Base-by-base conservation (phyloP, 2,797 vertebrate species). In the Acomys russatus region DNA sequence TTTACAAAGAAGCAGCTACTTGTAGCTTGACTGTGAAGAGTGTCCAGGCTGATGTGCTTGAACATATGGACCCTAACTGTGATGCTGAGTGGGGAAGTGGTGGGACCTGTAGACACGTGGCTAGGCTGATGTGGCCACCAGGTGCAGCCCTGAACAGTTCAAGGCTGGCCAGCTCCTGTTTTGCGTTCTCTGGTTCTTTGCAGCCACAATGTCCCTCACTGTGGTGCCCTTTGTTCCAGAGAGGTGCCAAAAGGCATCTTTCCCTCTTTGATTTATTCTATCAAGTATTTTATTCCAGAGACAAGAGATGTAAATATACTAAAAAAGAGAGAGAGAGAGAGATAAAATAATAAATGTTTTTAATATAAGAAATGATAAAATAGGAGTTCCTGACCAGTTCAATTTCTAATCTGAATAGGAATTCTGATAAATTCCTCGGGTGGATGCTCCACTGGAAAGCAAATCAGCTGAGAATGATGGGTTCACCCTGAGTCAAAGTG, bases 371-470 rank as follows among this genome's bases (percentile, higher is more conserved):
- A 83, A 35, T 3, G n/a, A 66, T 3, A 8, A 87, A 68, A 20
- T 15, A 3, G 35, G 79, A 51, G 4, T 35, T 78, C 71, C 79
- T 22, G 38, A 20, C 23, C 9, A 2, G 38, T 15, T 38, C 38
- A 61, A 20, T 56, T 85, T n/a, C 33, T 30, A 63, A 28, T 14
- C 20, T 28, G 54, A 61, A 1, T 11, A 35, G 54, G 38, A 35
- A 38, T 93, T 88, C 66, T 68, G 1, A 38, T n/a, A 70, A 61
- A 18, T 61, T 4, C n/a, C 20, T 44, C 1, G 49, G 10, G 6
- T 20, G 0, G n/a, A 28, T 12, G 3, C 22, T 63, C 59, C 6
- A 4, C 1, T 17, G 0, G 1, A 6, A 7, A 59, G 10, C 3
- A 10, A 38, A 35, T 7, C 9, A 5, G 12, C 15, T 17, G 44